Evolutionary conservation across 2,888 invertebrate species (phyloP), one percentile per base, ranked within the genome.

Genomic region (Craniophora ligustri): DNA sequence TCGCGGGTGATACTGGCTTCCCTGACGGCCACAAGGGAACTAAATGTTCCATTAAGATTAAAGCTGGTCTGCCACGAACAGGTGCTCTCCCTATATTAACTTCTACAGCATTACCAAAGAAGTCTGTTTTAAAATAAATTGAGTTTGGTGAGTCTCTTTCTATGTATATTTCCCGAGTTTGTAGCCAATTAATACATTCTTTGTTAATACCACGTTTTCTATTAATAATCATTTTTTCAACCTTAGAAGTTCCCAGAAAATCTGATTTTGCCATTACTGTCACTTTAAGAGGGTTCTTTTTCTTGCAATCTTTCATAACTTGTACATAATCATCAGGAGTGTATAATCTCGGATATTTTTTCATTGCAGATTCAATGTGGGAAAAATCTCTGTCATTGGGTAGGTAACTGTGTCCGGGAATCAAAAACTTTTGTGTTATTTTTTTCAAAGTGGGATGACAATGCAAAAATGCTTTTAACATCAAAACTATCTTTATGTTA

Each of bases 1-100:
- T 68, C 32, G 57, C 53, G 19, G 62, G 59, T 28, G 57, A 54
- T 38, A 68, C 48, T 54, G 61, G 58, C 51, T 69, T 69, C 19
- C 64, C 62, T 39, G 23, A 46, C 7, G 55, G 59, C 62, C 55
- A 62, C 34, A 70, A 39, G 18, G 57, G 59, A 53, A 57, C 56
- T 57, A 67, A 50, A 50, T 54, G 44, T 51, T 47, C 51, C 49
- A 23, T 40, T 13, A 50, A 50, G 40, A 40, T 45, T 49, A 46
- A 8, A 36, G 49, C 41, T 35, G 41, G 41, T 36, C 45, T 45
- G 44, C 56, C 40, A 14, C 45, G 49, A 45, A 50, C 45, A 46
- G 40, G 40, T 55, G 48, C 47, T 51, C 50, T 51, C 47, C 46
- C 41, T 51, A 51, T 51, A 51, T 51, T 42, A 21, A 50, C 41